These are phyloP conservation scores for Dromococcyx pavoninus DNA, from an alignment of 2,797 vertebrate species.

Conservation along the genomic window DNA sequence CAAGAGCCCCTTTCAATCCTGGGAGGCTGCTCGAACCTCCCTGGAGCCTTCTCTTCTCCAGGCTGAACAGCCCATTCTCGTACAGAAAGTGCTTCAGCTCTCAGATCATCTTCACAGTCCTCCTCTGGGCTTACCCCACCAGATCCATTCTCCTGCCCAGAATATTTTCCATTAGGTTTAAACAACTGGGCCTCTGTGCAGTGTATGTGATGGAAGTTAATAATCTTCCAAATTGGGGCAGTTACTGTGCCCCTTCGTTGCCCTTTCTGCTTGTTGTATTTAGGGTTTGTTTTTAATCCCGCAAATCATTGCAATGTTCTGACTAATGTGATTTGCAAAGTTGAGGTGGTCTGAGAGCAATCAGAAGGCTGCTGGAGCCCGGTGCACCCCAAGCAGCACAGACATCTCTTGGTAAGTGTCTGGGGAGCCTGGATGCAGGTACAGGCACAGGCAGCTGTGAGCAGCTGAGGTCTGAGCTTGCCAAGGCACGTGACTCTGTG, in stretches of 20 bases:
- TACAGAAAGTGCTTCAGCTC: too few relatives aligned
- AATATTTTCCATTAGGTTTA: neutral
- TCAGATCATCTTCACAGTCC: too few relatives aligned
- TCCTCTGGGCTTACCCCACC: too few relatives aligned
- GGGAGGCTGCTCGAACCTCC: too few relatives aligned
- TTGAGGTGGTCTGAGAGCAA: neutral
- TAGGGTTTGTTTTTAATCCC: neutral
- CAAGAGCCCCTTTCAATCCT: too few relatives aligned
- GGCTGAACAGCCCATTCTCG: too few relatives aligned
- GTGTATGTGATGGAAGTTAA: neutral
- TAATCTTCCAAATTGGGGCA: neutral
- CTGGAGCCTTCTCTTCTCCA: too few relatives aligned
- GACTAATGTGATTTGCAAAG: neutral
- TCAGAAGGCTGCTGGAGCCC: neutral
- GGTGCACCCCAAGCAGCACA: neutral
- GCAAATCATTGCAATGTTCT: neutral
- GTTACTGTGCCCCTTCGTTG: neutral
- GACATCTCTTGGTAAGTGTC: neutral
- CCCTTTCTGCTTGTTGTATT: neutral
- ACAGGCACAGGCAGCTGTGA: neutral
- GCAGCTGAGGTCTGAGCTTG: neutral
- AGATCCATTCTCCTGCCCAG: neutral
- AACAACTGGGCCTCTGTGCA: neutral
- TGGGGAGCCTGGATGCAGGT: neutral
- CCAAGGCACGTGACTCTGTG: neutral